phyloP scores from a whole-genome alignment of 1,140 invertebrate species.

The Laodelphax striatellus region DNA sequence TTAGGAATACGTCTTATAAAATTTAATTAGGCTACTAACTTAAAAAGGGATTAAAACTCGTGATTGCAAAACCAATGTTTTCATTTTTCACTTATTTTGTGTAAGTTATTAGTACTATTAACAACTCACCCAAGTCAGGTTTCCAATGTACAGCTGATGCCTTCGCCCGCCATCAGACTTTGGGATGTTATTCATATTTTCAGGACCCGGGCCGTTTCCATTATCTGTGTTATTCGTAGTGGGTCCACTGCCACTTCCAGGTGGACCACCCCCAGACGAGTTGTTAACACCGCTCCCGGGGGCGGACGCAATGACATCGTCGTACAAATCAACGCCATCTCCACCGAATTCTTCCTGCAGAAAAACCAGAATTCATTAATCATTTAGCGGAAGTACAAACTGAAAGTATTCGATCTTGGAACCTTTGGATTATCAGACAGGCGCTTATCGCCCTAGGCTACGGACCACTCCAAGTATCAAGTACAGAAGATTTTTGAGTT shows the following conservation, averaged over 20 bases:
- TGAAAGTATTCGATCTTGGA: no score
- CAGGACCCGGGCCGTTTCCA: conserved; percentile 24
- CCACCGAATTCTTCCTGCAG: conserved; percentile 70
- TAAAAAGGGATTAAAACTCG: no score
- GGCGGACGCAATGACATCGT: conserved; percentile 84
- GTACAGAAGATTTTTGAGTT: no score
- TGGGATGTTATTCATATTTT: conserved; percentile 51
- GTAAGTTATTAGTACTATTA: no score
- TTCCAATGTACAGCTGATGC: conserved; percentile 89
- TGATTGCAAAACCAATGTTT: no score
- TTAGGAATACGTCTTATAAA: no score
- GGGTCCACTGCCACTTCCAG: conserved; percentile 29
- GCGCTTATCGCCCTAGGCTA: no score
- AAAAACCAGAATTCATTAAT: background rate
- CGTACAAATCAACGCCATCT: conserved; percentile 88
- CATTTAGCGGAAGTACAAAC: no score
- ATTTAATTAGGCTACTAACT: no score
- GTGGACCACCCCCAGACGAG: conserved; percentile 22
- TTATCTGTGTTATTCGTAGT: conserved; percentile 12
- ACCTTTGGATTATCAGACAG: no score
- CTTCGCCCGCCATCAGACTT: conserved; percentile 60
- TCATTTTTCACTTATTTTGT: no score
- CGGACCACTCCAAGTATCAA: no score
- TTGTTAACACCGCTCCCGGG: conserved; percentile 33
- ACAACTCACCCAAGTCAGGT: conserved; percentile 76